Evolutionary conservation across 2,797 vertebrate genomes (phyloP).

Genomic region (Anniella stebbinsi): DNA sequence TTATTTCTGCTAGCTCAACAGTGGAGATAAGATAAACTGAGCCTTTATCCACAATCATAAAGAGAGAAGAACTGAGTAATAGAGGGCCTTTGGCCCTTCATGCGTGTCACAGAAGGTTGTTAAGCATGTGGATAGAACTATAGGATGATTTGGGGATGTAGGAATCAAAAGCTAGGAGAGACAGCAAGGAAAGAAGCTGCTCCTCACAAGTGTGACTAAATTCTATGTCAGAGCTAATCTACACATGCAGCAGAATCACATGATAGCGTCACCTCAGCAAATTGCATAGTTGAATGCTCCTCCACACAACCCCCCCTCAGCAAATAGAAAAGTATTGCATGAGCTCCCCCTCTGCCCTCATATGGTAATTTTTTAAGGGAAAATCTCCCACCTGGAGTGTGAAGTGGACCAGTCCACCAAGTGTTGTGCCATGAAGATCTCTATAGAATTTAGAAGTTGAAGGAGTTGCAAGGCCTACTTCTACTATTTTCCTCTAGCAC

Average conservation of each 20-base stretch:
- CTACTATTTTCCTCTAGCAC: too few species aligned
- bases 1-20: constrained; percentile 19
- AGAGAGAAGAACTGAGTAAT: not conserved
- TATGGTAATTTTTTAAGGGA: not conserved
- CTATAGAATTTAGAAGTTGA: not conserved
- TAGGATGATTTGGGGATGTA: not conserved
- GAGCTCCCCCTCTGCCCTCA: not conserved
- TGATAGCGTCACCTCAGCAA: not conserved
- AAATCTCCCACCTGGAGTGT: not conserved
- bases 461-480: not conserved
- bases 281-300: not conserved
- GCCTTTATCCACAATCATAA: not conserved
- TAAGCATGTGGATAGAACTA: not conserved
- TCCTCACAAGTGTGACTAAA: not conserved
- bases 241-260: not conserved
- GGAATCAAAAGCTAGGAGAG: not conserved
- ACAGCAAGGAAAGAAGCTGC: not conserved
- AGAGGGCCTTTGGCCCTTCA: not conserved
- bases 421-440: not conserved
- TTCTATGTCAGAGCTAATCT: not conserved
- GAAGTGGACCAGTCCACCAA: not conserved
- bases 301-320: not conserved
- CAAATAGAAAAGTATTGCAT: not conserved
- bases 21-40: constrained; percentile 29
- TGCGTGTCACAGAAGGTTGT: not conserved